Percentiles rank a stretch among this genome's conserved stretches.
Evolutionary conservation across 2,888 invertebrate genomes (phyloP).

Genomic region (Syrphus vitripennis): DNA sequence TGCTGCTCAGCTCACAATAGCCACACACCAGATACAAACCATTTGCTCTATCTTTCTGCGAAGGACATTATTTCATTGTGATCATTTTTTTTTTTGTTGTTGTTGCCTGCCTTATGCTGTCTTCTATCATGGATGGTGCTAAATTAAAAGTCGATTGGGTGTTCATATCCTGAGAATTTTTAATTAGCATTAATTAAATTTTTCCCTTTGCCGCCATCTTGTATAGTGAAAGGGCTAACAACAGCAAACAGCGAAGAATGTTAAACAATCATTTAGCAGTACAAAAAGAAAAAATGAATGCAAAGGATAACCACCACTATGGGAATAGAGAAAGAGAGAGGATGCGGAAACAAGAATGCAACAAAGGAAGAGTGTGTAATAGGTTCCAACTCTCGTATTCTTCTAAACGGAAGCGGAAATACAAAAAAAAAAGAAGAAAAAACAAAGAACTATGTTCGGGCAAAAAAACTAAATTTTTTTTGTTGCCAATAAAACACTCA

Average conservation of each 20-base stretch:
- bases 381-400: not conserved
- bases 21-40: not conserved
- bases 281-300: slow-evolving; percentile 22
- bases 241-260: not conserved
- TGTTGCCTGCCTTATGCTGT: not conserved
- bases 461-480: slow-evolving; percentile 23
- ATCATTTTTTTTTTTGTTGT: not conserved
- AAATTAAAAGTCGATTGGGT: slow-evolving; percentile 66
- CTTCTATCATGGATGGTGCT: slow-evolving; percentile 13
- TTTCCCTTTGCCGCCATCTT: slow-evolving; percentile 4
- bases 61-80: not conserved
- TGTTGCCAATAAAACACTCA: slow-evolving; percentile 69
- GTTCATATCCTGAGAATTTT: slow-evolving; percentile 67
- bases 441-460: slow-evolving; percentile 33
- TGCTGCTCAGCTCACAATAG: not conserved
- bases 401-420: slow-evolving; percentile 5
- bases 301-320: slow-evolving; percentile 34
- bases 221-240: not conserved
- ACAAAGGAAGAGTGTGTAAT: slow-evolving; percentile 35
- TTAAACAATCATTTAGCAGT: slow-evolving; percentile 24
- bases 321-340: slow-evolving; percentile 17
- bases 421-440: not conserved
- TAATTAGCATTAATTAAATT: slow-evolving; percentile 70
- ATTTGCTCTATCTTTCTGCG: not conserved
- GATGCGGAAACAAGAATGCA: slow-evolving; percentile 45